A percentile compares a stretch with the other conserved stretches of the same genome.
These are phyloP conservation scores for Schmidtea mediterranea DNA, from an alignment of 1,140 invertebrate genomes.

Conservation along the genomic window DNA sequence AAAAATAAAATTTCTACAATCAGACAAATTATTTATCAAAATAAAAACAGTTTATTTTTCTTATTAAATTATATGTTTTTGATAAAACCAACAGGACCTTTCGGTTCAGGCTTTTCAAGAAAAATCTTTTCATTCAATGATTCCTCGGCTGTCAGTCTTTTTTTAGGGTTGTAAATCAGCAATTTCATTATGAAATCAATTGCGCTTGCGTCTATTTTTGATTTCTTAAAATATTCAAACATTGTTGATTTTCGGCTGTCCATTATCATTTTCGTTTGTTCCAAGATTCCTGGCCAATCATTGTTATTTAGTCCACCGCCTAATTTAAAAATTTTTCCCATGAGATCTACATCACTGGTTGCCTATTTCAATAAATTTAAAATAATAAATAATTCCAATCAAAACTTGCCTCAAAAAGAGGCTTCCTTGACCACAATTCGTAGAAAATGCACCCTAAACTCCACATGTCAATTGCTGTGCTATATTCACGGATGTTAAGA, in stretches of 20 bases:
- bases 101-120: no score
- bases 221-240: constrained; percentile 57
- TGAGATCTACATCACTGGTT: constrained; percentile 29
- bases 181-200: not conserved
- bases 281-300: constrained; percentile 49
- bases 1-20: no score
- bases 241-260: constrained; percentile 36
- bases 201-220: constrained; percentile 16
- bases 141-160: no score
- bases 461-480: constrained; percentile 86
- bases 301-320: constrained; percentile 72
- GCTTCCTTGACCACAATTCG: constrained; percentile 72
- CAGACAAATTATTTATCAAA: no score
- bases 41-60: no score
- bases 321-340: constrained; percentile 71
- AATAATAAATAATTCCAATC: no score
- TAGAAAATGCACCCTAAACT: constrained; percentile 96
- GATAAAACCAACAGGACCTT: no score
- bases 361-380: no score
- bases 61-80: no score
- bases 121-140: no score
- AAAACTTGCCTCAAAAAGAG: constrained; percentile 64
- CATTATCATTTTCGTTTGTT: constrained; percentile 38
- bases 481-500: constrained; percentile 34
- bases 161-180: no score